These are phyloP conservation scores for Aplodontia rufa DNA, from an alignment of 2,113 vertebrate genomes.

Conservation along the genomic window DNA sequence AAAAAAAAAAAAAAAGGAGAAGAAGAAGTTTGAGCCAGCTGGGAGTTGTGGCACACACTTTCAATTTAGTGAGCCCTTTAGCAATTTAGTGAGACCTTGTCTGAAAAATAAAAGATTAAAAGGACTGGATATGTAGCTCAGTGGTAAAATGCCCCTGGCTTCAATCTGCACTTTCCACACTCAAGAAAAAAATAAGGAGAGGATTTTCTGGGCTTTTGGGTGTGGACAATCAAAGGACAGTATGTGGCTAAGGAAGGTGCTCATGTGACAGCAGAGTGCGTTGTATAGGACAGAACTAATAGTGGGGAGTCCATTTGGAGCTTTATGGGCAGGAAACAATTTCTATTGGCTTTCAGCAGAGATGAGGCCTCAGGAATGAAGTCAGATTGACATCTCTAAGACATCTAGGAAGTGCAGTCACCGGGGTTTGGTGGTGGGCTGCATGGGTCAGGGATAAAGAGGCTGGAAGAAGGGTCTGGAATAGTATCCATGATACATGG, in stretches of 20 bases:
- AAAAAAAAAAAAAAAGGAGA: no score
- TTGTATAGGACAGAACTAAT: not conserved
- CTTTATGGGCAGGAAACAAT: not conserved
- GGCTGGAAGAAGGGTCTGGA: not conserved
- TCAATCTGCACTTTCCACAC: no score
- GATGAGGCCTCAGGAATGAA: not conserved
- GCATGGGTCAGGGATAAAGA: not conserved
- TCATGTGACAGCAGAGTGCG: not conserved
- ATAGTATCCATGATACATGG: accelerated
- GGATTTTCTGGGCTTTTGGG: not conserved
- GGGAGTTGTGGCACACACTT: no score
- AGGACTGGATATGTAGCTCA: no score
- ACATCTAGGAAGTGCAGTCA: not conserved
- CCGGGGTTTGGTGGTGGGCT: not conserved
- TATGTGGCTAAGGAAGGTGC: not conserved
- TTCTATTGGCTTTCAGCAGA: not conserved
- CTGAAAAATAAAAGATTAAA: no score
- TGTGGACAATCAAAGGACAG: not conserved
- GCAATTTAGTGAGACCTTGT: no score
- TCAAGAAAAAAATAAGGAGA: no score
- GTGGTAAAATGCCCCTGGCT: no score
- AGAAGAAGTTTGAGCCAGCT: not conserved
- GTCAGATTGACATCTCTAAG: not conserved
- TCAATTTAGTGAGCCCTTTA: no score
- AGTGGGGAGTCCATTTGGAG: not conserved